These are phyloP conservation scores for Heterodera carotae DNA, from an alignment of 1,140 invertebrate genomes.

Conservation along the genomic window DNA sequence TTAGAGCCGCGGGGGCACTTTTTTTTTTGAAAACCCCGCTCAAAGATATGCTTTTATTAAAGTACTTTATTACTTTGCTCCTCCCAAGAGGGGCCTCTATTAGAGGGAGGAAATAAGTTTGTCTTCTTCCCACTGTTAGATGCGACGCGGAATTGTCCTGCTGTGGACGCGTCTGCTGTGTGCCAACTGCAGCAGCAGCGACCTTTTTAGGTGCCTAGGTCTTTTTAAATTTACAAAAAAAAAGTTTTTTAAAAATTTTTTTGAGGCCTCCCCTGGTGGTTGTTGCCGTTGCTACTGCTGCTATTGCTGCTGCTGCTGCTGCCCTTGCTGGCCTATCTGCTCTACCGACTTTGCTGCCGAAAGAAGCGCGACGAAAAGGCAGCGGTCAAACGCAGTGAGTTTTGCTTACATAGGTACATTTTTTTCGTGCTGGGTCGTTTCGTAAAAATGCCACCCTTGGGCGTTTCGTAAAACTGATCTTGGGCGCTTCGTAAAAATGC, in stretches of 20 bases:
- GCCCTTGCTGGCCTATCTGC: slow-evolving; percentile 37
- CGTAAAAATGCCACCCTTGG: too few species aligned
- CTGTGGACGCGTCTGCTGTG: slow-evolving; percentile 53
- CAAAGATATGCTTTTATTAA: too few species aligned
- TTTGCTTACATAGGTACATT: not conserved
- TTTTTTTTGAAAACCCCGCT: too few species aligned
- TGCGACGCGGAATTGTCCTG: slow-evolving; percentile 49
- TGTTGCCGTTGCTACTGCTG: slow-evolving; percentile 56
- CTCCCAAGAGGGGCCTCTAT: too few species aligned
- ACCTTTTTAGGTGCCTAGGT: slow-evolving; percentile 10
- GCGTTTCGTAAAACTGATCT: too few species aligned
- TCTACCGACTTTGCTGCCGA: slow-evolving; percentile 53
- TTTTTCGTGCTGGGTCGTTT: slow-evolving; percentile 3
- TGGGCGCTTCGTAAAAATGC: too few species aligned
- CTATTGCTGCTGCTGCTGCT: slow-evolving; percentile 50
- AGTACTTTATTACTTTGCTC: too few species aligned
- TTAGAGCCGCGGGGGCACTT: too few species aligned
- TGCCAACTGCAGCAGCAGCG: slow-evolving; percentile 36
- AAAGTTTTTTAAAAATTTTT: not conserved
- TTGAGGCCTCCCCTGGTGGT: slow-evolving; percentile 16
- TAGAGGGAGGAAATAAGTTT: not conserved
- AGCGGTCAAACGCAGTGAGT: slow-evolving; percentile 48
- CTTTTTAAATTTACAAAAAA: not conserved
- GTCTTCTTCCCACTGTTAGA: slow-evolving; percentile 17
- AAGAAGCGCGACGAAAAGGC: slow-evolving; percentile 58